Evolutionary conservation across 2,113 vertebrate species (phyloP).

Genomic region (Ahaetulla prasina): DNA sequence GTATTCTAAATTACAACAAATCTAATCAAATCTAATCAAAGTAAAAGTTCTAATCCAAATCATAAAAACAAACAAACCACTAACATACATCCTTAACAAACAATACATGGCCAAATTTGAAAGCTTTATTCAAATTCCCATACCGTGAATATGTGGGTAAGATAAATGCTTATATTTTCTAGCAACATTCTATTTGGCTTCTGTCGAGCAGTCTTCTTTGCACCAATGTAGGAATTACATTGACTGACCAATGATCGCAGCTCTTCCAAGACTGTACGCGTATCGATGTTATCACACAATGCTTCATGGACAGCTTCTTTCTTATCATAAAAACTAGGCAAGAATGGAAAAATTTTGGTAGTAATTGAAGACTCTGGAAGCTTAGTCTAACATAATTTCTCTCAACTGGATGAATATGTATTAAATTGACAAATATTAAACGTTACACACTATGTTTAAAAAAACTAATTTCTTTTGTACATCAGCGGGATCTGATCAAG

Average conservation of each 20-base stretch:
- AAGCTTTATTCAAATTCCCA: conserved; percentile 27
- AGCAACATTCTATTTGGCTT: conserved; percentile 82
- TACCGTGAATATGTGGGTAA: conserved; percentile 90
- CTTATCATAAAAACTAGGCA: conserved; percentile 81
- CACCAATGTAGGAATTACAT: conserved; percentile 88
- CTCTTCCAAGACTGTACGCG: conserved; percentile 85
- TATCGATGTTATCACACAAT: conserved; percentile 93
- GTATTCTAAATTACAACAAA: neutral
- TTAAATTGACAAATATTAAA: neutral
- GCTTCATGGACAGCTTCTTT: conserved; percentile 82
- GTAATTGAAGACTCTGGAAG: neutral
- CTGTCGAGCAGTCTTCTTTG: conserved; percentile 77
- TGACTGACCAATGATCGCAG: conserved; percentile 84
- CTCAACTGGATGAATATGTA: neutral
- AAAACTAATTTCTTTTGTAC: neutral
- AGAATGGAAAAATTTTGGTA: conserved; percentile 11
- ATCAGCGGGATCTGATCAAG: neutral
- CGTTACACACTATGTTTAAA: neutral
- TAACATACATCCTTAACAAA: neutral
- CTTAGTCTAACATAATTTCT: neutral
- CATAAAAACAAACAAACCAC: neutral
- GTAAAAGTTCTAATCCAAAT: neutral
- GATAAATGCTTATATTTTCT: conserved; percentile 76
- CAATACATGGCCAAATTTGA: neutral
- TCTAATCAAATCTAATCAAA: neutral